Evolutionary conservation across 2,113 vertebrate genomes (phyloP), one percentile per base, ranked within the genome.

Genomic region (Acrocephalus kingi): DNA sequence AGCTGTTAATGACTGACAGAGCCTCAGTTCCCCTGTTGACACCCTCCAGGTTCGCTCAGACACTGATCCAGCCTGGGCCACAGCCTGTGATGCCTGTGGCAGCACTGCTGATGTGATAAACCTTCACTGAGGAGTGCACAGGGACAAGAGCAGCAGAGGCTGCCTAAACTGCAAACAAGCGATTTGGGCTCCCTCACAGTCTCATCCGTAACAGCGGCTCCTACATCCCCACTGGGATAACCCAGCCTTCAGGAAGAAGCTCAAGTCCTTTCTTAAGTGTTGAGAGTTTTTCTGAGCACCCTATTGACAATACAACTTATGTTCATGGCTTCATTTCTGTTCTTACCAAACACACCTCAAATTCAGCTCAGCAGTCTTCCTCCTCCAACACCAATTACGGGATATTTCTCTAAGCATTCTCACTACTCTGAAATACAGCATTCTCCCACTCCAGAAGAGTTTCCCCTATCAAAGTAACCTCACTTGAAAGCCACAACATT

Each of bases 131-230:
- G 11, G 46, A 20, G 7, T 11, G 20, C 58, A 24, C 25, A 2
- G 31, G 22, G 37, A 31, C 3, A 1, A 52, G 35, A 5, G 16
- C 1, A 6, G 33, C 49, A 19, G 13, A 21, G 46, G 37, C 46
- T 63, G 55, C 52, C n/a, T 3, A 0, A 23, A 20, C 0, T 8
- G 33, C 15, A 6, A 45, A 25, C 0, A 0, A 54, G n/a, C 25
- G 12, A 6, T 15, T 4, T 0, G 46, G 37, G 10, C n/a, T 22
- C 61, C 52, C 22, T 31, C 62, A 30, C 51, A 25, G 51, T 5
- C 22, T 18, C 5, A 1, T 4, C 52, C 19, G 4, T 6, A 41
- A 9, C 18, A 31, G 91, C 3, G 0, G 41, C 33, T 41, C 28
- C 1, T 10, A 39, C 31, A 18, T 3, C 2, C 13, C n/a, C 23